Evolutionary conservation across 2,888 invertebrate genomes (phyloP).

Genomic region (Acleris literana): DNA sequence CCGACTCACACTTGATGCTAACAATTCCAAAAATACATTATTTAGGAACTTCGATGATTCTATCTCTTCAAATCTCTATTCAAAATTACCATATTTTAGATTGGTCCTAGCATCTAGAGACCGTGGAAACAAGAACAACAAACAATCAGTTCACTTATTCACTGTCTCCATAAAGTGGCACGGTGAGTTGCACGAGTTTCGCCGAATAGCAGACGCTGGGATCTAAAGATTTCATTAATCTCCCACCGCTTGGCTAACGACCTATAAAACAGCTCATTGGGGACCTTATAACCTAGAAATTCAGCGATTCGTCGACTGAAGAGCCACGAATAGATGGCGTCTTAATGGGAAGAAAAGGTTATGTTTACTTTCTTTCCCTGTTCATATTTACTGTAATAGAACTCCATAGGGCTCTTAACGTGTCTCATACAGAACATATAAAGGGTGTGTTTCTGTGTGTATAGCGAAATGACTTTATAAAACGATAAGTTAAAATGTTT

Average conservation of each 20-base stretch:
- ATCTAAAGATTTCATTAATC: slow-evolving; percentile 46
- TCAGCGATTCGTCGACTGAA: slow-evolving; percentile 45
- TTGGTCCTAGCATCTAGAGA: neutral
- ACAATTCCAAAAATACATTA: neutral
- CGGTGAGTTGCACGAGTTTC: slow-evolving; percentile 11
- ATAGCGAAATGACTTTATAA: no score
- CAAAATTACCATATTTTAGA: neutral
- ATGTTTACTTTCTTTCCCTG: slow-evolving; percentile 12
- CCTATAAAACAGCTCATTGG: slow-evolving; percentile 51
- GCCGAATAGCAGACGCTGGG: slow-evolving; percentile 31
- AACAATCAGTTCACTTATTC: slow-evolving; percentile 30
- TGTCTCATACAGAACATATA: no score
- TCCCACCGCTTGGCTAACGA: slow-evolving; percentile 42
- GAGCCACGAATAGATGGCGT: slow-evolving; percentile 45
- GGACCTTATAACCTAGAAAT: slow-evolving; percentile 52
- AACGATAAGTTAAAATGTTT: no score
- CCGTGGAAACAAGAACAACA: neutral
- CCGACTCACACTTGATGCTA: neutral
- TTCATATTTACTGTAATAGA: no score
- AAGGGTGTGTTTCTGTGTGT: no score
- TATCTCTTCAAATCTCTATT: neutral
- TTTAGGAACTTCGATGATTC: neutral
- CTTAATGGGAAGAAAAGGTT: slow-evolving; percentile 34
- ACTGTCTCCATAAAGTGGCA: slow-evolving; percentile 25
- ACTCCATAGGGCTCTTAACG: no score